A percentile compares a stretch with the other conserved stretches of the same genome.
Conservation (phyloP, 2,797 vertebrate species). For the Enteromius fasciolatus region DNA sequence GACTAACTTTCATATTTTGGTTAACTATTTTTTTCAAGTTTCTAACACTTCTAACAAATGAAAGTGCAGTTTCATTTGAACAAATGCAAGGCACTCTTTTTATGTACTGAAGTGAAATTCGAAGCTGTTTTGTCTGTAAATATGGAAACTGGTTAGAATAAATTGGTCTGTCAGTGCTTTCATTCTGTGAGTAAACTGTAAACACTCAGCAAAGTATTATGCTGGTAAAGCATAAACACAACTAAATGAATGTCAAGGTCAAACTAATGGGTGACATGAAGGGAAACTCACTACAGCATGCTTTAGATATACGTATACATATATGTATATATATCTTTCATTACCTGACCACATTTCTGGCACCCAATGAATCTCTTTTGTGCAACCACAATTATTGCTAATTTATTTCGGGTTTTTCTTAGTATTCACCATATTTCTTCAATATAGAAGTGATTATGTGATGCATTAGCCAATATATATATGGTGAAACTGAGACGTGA, state of each 20-base stretch:
- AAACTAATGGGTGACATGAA: neutral
- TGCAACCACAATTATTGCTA: neutral
- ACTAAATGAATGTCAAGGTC: constrained; percentile 4
- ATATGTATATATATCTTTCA: neutral
- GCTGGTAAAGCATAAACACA: constrained; percentile 30
- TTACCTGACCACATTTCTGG: neutral
- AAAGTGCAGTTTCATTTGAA: neutral
- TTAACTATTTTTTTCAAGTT: neutral
- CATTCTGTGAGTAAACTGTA: constrained; percentile 12
- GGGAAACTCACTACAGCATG: neutral
- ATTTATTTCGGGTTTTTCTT: neutral
- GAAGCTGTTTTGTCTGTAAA: constrained; percentile 52
- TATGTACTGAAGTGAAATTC: constrained; percentile 25
- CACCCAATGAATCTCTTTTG: neutral
- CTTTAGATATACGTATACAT: neutral
- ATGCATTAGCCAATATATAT: neutral
- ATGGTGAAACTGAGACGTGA: neutral
- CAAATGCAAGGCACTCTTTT: neutral
- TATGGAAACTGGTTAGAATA: constrained; percentile 34
- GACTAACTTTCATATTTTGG: neutral
- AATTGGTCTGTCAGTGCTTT: constrained; percentile 10
- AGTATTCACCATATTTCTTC: neutral
- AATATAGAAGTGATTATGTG: neutral
- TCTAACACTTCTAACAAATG: neutral
- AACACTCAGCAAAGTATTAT: constrained; percentile 18